Evolutionary conservation across 2,797 vertebrate species (phyloP), one percentile per base, ranked within the genome.

Genomic region (Alauda arvensis): DNA sequence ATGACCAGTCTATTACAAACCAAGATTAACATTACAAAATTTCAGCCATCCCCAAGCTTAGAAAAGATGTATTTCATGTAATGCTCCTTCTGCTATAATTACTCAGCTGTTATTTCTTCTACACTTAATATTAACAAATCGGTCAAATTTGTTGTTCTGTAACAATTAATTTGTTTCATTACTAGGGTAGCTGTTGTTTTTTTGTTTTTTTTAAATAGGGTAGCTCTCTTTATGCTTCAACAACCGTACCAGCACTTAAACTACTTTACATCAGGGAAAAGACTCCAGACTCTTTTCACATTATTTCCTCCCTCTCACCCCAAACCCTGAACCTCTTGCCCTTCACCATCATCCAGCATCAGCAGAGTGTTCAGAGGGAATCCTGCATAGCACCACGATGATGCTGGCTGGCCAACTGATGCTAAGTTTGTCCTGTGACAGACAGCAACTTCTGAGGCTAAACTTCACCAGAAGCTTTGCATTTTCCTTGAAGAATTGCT

Each of bases 341-440:
- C 17, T 46, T 53, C 33, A 53, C 11, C 6, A 19, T 51, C 17
- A 46, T 25, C 14, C 28, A 52, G 19, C 24, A 37, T 8, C 46
- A 71, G 40, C 51, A 61, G 39, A 46, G 28, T 21, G 31, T 46
- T 81, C 37, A 55, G 42, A 25, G 23, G 51, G 26, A 61, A 61
- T n/a, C 40, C 9, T 42, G 29, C 23, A 45, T 0, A 34, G 39
- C 8, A 2, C 39, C 55, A 57, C 3, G 1, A 53, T 0, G 1
- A 34, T 24, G 46, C 29, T 75, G 39, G 48, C 11, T 6, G 24
- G 26, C 8, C 4, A 4, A 15, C 15, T 20, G 40, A 53, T 3
- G 1, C 18, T n/a, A 55, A 26, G 9, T 12, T 46, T 57, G 17
- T 55, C 29, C 26, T 20, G 29, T 21, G 24, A 46, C 28, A 69